Evolutionary conservation across 2,888 invertebrate species (phyloP).

Genomic region (Callinectes sapidus): DNA sequence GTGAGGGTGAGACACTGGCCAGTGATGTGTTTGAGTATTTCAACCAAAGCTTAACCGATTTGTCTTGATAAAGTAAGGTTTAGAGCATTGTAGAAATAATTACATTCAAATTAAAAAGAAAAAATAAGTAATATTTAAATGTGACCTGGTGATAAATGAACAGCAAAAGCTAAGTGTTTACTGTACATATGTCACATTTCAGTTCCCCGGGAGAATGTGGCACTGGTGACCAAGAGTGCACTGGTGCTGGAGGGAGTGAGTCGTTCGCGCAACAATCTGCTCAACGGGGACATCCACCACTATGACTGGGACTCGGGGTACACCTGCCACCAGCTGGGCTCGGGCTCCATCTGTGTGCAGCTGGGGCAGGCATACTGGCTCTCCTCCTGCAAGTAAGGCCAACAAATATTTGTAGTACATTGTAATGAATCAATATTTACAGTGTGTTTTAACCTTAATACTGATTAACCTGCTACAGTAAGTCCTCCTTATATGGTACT

Average conservation of each 20-base stretch:
- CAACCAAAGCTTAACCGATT: too few relatives aligned
- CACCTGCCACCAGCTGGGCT: conserved; percentile 92
- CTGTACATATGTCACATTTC: conserved; percentile 78
- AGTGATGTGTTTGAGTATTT: too few relatives aligned
- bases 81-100: too few relatives aligned
- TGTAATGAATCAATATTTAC: background rate
- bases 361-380: conserved; percentile 87
- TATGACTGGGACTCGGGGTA: conserved; percentile 99
- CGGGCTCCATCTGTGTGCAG: conserved; percentile 95
- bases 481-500: too few relatives aligned
- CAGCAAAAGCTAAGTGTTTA: too few relatives aligned
- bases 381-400: conserved; percentile 70
- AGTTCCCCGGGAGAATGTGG: conserved; percentile 92
- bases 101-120: too few relatives aligned
- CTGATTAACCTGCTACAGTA: too few relatives aligned
- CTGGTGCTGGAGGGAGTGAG: conserved; percentile 96
- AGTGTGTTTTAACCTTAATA: background rate
- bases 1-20: too few relatives aligned
- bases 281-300: conserved; percentile 95
- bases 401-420: background rate
- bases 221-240: conserved; percentile 91
- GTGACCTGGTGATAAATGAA: too few relatives aligned
- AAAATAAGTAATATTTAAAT: too few relatives aligned
- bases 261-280: conserved; percentile 92
- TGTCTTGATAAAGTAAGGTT: too few relatives aligned